Conservation (phyloP, 2,113 vertebrate species). For the Pontoporia blainvillei region DNA sequence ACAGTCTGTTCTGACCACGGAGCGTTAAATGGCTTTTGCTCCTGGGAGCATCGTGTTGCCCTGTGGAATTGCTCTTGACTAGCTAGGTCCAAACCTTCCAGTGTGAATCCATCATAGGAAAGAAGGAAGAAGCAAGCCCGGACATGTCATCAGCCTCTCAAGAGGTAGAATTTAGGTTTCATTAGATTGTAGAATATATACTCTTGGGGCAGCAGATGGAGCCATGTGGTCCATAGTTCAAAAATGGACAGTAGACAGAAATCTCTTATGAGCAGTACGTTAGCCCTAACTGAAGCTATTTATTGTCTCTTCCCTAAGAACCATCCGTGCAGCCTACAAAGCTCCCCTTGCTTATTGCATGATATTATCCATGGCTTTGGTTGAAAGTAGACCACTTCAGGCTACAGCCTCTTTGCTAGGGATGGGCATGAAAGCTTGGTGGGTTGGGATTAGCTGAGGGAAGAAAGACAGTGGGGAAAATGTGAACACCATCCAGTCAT, state of each 20-base stretch:
- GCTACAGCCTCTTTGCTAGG: accelerated
- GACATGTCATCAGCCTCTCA: neutral
- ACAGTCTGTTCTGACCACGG: neutral
- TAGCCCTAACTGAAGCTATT: neutral
- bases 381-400: neutral
- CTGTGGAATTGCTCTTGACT: neutral
- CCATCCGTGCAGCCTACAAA: neutral
- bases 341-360: neutral
- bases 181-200: neutral
- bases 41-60: neutral
- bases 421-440: accelerated
- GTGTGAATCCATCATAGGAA: neutral
- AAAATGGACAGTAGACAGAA: neutral
- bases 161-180: neutral
- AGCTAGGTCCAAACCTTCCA: neutral
- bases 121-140: neutral
- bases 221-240: neutral
- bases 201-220: neutral
- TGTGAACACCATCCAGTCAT: neutral
- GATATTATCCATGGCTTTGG: neutral
- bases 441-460: neutral
- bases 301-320: neutral
- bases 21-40: neutral
- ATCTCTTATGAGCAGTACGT: neutral
- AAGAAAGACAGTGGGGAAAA: neutral